phyloP scores from a whole-genome alignment of 2,797 vertebrate genomes.

The Alca torda region DNA sequence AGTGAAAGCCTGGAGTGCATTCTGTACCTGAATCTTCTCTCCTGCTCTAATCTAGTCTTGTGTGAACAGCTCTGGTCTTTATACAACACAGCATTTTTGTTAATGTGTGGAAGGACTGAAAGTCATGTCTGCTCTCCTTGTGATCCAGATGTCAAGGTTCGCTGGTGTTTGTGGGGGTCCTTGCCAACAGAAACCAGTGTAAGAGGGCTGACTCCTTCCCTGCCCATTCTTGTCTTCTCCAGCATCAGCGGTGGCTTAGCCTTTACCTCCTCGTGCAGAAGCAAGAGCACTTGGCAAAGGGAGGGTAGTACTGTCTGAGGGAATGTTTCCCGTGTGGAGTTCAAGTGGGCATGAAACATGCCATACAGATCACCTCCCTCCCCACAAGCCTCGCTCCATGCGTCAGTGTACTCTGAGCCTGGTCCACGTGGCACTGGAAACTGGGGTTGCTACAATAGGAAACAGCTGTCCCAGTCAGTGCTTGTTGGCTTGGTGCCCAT shows the following conservation, averaged over 20 bases:
- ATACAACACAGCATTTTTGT: background rate
- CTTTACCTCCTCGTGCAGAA: background rate
- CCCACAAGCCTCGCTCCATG: background rate
- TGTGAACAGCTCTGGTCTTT: too few relatives aligned
- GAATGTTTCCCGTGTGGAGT: background rate
- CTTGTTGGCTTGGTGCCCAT: background rate
- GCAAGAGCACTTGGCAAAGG: background rate
- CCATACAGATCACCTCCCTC: background rate
- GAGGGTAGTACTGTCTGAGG: background rate
- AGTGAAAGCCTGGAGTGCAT: too few relatives aligned
- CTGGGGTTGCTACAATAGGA: background rate
- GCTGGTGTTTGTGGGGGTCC: background rate
- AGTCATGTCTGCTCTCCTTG: background rate
- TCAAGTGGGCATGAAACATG: background rate
- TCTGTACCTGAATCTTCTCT: background rate
- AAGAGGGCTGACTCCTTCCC: background rate
- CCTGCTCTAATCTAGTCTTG: background rate
- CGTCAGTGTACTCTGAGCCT: background rate
- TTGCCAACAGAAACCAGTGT: background rate
- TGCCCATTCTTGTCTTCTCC: background rate
- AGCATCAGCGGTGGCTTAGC: background rate
- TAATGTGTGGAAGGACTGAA: background rate
- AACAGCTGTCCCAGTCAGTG: background rate
- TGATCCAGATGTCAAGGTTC: background rate
- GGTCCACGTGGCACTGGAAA: background rate